Conservation (phyloP, 2,888 invertebrate species). For the Micropterix aruncella region DNA sequence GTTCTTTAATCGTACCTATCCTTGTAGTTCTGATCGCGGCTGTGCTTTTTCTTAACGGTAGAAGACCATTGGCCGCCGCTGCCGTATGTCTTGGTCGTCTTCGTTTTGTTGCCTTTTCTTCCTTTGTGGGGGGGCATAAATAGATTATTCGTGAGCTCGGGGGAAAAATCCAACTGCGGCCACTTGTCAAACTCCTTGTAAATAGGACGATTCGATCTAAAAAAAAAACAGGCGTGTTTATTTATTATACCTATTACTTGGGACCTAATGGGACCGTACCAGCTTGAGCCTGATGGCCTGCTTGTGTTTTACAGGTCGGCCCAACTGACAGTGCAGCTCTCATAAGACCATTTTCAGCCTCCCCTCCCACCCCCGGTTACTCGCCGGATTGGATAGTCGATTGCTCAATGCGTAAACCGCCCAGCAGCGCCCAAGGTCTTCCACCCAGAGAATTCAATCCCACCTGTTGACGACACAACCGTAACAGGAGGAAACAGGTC, state of each 20-base stretch:
- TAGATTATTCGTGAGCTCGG: background rate
- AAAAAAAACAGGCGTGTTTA: too few species aligned
- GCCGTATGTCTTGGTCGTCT: background rate
- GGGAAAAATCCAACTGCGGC: conserved; percentile 22
- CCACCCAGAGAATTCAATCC: too few species aligned
- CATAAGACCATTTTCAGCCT: too few species aligned
- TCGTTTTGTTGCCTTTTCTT: background rate
- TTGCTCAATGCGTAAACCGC: background rate
- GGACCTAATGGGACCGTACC: too few species aligned
- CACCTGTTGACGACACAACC: background rate
- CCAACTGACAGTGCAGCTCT: too few species aligned
- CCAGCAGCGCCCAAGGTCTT: background rate
- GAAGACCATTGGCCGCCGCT: conserved; percentile 11
- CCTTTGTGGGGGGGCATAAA: background rate
- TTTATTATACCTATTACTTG: too few species aligned
- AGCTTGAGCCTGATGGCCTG: too few species aligned
- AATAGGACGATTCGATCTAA: conserved; percentile 42
- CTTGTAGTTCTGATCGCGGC: conserved; percentile 10
- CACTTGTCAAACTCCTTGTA: conserved; percentile 48
- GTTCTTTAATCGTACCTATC: too few species aligned
- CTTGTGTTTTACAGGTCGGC: too few species aligned
- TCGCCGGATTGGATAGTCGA: too few species aligned
- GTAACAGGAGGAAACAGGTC: background rate
- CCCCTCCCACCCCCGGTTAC: too few species aligned
- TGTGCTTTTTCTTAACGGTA: conserved; percentile 14